Evolutionary conservation across 2,113 vertebrate genomes (phyloP).

Genomic region (Salvelinus alpinus): DNA sequence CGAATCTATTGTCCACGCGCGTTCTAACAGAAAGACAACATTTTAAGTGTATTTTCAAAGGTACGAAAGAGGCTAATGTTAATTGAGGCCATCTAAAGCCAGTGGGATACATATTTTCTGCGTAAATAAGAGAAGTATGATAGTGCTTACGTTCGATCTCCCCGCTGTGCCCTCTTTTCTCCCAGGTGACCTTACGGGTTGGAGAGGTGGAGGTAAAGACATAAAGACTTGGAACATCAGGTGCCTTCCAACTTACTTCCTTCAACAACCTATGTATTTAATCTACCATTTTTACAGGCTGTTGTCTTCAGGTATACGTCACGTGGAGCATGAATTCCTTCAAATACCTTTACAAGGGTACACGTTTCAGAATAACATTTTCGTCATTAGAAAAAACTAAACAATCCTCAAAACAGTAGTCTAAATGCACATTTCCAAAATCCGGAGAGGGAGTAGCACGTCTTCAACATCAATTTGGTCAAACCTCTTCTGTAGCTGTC

Average conservation of each 20-base stretch:
- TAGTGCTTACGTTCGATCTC: conserved; percentile 22
- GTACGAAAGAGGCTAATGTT: conserved; percentile 51
- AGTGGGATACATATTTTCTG: conserved; percentile 37
- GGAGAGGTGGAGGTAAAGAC: not conserved
- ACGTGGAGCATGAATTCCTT: too few relatives aligned
- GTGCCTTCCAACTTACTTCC: not conserved
- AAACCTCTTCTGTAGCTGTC: too few relatives aligned
- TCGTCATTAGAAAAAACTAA: not conserved
- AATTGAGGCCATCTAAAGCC: conserved; percentile 56
- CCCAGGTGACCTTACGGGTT: not conserved
- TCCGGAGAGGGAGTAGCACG: too few relatives aligned
- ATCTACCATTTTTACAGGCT: too few relatives aligned
- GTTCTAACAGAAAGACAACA: conserved; percentile 54
- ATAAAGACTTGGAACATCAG: not conserved
- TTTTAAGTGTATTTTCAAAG: conserved; percentile 57
- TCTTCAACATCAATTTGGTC: too few relatives aligned
- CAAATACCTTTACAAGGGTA: too few relatives aligned
- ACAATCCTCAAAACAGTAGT: not conserved
- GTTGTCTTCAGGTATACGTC: too few relatives aligned
- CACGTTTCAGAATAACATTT: not conserved
- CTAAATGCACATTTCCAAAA: not conserved
- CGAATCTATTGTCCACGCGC: conserved; percentile 44
- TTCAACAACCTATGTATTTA: too few relatives aligned
- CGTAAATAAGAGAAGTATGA: conserved; percentile 52
- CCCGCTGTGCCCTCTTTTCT: conserved; percentile 21